These are phyloP conservation scores for Seriola rivoliana DNA, from an alignment of 2,113 vertebrate species.

Conservation along the genomic window DNA sequence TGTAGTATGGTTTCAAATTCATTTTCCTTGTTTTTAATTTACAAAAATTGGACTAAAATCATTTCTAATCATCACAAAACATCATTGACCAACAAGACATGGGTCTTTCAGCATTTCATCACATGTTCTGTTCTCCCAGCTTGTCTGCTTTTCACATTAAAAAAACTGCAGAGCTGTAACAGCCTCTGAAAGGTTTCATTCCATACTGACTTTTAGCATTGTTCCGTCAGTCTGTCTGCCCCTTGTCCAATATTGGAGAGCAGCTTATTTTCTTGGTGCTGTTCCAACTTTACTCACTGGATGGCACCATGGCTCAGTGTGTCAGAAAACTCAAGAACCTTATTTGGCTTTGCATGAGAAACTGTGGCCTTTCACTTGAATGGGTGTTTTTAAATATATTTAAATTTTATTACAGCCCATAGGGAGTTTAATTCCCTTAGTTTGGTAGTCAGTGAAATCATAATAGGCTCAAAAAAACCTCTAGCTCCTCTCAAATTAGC, in stretches of 20 bases:
- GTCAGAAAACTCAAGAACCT: conserved; percentile 35
- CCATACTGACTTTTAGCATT: conserved; percentile 22
- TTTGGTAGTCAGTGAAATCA: conserved; percentile 1
- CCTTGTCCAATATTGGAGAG: conserved; percentile 27
- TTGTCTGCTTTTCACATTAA: conserved; percentile 20
- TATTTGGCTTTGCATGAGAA: conserved; percentile 48
- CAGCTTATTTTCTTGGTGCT: conserved; percentile 42
- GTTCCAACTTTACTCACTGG: conserved; percentile 59
- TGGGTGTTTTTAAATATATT: conserved; percentile 58
- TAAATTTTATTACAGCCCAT: conserved; percentile 35
- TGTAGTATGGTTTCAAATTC: conserved; percentile 61
- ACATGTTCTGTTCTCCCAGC: conserved; percentile 34
- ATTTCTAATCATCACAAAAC: conserved; percentile 42
- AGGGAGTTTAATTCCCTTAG: conserved; percentile 7
- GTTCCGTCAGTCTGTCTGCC: conserved; percentile 29
- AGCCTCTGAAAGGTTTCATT: conserved; percentile 44
- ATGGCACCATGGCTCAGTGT: conserved; percentile 47
- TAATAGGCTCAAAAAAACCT: conserved; percentile 12
- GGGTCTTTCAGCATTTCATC: conserved; percentile 48
- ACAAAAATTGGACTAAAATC: conserved; percentile 45
- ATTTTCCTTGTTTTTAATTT: conserved; percentile 62
- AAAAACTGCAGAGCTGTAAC: conserved; percentile 18
- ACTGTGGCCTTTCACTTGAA: conserved; percentile 50
- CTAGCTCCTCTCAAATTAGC: conserved; percentile 13
- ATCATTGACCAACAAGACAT: conserved; percentile 36